Evolutionary conservation across 2,797 vertebrate genomes (phyloP).

Genomic region (Lagocephalus sceleratus): DNA sequence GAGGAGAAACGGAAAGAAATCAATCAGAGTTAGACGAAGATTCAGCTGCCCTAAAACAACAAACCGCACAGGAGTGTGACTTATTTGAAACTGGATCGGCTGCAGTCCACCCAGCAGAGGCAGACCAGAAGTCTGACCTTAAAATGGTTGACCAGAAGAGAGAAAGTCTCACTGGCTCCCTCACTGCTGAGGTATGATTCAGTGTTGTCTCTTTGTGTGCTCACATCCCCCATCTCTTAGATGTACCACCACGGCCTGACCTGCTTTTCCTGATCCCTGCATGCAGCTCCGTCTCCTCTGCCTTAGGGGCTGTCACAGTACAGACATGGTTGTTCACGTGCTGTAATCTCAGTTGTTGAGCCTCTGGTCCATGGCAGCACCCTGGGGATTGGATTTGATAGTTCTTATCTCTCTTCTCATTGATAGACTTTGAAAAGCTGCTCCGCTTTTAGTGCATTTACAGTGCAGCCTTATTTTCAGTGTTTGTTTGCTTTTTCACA

Average conservation of each 20-base stretch:
- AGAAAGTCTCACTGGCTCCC: conserved; percentile 25
- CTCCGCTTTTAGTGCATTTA: neutral
- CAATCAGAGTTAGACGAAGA: conserved; percentile 23
- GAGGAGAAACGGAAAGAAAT: conserved; percentile 22
- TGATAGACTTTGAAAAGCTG: neutral
- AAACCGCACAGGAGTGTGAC: conserved; percentile 30
- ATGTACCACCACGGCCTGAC: neutral
- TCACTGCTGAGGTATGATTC: conserved; percentile 66
- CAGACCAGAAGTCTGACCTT: conserved; percentile 2
- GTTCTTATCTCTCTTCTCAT: conserved; percentile 9
- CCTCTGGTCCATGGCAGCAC: conserved; percentile 31
- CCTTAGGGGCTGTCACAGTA: conserved; percentile 42
- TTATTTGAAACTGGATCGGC: conserved; percentile 15
- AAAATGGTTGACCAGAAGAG: conserved; percentile 13
- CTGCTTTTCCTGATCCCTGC: conserved; percentile 21
- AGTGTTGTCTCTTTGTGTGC: conserved; percentile 41
- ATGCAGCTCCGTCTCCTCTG: conserved; percentile 49
- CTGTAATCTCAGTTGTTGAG: conserved; percentile 1
- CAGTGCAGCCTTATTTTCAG: too few relatives aligned
- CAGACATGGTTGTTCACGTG: neutral
- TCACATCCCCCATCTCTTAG: neutral
- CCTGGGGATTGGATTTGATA: conserved; percentile 60
- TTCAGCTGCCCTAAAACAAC: conserved; percentile 9
- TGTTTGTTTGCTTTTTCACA: too few relatives aligned
- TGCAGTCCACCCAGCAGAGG: conserved; percentile 8